Evolutionary conservation across 2,888 invertebrate species (phyloP), one percentile per base, ranked within the genome.

Genomic region (Hipparchia sbordonii): DNA sequence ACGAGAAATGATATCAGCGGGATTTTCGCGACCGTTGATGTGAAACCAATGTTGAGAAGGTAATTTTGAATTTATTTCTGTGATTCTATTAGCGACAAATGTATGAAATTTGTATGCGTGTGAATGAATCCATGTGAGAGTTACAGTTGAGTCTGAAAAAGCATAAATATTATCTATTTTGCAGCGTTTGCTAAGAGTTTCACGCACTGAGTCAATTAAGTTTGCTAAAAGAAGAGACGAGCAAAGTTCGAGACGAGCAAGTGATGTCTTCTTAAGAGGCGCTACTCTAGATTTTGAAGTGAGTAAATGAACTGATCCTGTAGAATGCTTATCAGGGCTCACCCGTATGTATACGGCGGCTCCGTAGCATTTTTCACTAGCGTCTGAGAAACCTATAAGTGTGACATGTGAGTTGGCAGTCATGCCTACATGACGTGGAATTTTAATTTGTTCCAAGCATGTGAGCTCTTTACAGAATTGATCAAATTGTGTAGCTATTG

Each of bases 21-120:
- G 59, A 13, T 67, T 67, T 45, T 57, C 57, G 3, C 45, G 39
- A n/a, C 67, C 56, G 6, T 39, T 12, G 45, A 67, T 12, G 39
- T 67, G 67, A 67, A 45, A 56, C 67, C 67, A 67, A 56, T 67
- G 57, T 56, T 52, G 7, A 39, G 57, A 56, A 9, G 59, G 46
- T 59, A 67, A 57, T 39, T 67, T 56, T 45, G 39, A 10, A 57
- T 67, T 67, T 6, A 67, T 67, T 57, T 56, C 60, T 45, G 76
- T 48, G 9, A 73, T 70, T 8, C 76, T 56, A 33, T 75, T 77
- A 6, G 74, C 74, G 2, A 77, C 72, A 72, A 77, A 76, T 0
- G 74, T 73, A 7, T 77, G 70, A 70, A 65, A 76, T 48, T 66
- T 52, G 39, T 72, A 56, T 10, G 72, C 56, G 13, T 59, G 33